Evolutionary conservation across 2,888 invertebrate genomes (phyloP).

Genomic region (Arrhopalites spinosus): DNA sequence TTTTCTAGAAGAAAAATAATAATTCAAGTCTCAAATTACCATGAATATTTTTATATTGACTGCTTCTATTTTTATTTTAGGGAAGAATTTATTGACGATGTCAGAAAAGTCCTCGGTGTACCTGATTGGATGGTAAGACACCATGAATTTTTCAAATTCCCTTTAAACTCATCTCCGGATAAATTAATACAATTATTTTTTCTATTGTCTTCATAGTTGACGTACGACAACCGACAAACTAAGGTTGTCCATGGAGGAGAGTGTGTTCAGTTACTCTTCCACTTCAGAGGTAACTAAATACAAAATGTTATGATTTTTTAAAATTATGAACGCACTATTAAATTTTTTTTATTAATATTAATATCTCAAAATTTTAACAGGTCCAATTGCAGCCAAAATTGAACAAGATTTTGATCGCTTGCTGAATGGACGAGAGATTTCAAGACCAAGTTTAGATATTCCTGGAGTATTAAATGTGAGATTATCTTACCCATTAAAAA

Average conservation of each 20-base stretch:
- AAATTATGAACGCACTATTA: not conserved
- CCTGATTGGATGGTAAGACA: constrained; percentile 95
- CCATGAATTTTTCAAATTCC: too few species aligned
- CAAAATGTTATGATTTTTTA: not conserved
- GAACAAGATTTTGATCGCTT: constrained; percentile 81
- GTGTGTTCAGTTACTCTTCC: constrained; percentile 83
- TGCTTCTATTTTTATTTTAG: too few species aligned
- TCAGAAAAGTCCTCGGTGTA: constrained; percentile 79
- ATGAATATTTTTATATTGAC: not conserved
- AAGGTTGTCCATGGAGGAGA: constrained; percentile 75
- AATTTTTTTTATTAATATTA: not conserved
- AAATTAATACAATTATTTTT: too few species aligned
- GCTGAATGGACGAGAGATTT: constrained; percentile 74
- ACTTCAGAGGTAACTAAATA: constrained; percentile 71
- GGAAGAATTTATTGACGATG: constrained; percentile 80
- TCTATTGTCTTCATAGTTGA: too few species aligned
- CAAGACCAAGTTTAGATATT: constrained; percentile 75
- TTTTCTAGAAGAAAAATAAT: constrained; percentile 18
- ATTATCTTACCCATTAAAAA: too few species aligned
- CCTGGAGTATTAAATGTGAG: constrained; percentile 77
- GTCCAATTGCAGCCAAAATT: constrained; percentile 75
- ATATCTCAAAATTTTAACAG: constrained; percentile 58
- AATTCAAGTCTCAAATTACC: constrained; percentile 5
- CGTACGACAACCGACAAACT: constrained; percentile 80
- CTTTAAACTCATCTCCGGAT: too few species aligned